These are phyloP conservation scores for Spinus olivaceus DNA, from an alignment of 2,797 vertebrate species.

Conservation along the genomic window DNA sequence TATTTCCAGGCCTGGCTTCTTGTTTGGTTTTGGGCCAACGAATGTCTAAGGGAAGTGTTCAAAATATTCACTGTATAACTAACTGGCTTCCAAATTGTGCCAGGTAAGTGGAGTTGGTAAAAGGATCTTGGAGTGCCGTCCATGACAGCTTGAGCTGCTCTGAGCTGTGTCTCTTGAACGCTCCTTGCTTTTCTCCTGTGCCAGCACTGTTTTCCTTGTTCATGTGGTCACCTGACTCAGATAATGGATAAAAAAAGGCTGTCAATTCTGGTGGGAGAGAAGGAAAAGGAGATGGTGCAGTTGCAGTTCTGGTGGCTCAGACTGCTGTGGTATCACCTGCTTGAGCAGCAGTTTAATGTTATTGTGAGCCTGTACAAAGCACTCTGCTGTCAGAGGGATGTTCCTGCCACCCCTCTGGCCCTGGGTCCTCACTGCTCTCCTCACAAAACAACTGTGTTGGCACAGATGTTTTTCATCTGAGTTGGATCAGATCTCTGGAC, in stretches of 20 bases:
- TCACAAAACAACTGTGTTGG: background rate
- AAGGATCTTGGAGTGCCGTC: rapidly evolving
- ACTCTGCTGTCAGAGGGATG: background rate
- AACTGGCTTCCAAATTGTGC: background rate
- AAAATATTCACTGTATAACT: background rate
- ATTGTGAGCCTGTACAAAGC: background rate
- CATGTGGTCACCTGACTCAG: background rate
- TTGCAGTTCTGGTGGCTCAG: background rate
- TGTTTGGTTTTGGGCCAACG: background rate
- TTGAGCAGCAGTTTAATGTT: background rate
- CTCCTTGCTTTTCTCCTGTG: background rate
- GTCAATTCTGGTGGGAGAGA: background rate
- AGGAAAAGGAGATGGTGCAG: rapidly evolving
- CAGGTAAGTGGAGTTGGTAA: background rate
- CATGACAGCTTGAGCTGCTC: background rate
- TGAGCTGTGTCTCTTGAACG: background rate
- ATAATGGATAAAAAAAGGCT: background rate
- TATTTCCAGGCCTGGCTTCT: background rate
- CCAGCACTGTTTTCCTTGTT: background rate
- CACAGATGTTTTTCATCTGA: background rate
- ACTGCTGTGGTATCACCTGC: background rate
- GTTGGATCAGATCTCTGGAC: background rate
- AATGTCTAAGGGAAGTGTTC: background rate
- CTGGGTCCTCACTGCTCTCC: background rate
- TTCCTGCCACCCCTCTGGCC: background rate